These are phyloP conservation scores for Thaumetopoea pityocampa DNA, from an alignment of 1,140 invertebrate genomes.

Conservation along the genomic window DNA sequence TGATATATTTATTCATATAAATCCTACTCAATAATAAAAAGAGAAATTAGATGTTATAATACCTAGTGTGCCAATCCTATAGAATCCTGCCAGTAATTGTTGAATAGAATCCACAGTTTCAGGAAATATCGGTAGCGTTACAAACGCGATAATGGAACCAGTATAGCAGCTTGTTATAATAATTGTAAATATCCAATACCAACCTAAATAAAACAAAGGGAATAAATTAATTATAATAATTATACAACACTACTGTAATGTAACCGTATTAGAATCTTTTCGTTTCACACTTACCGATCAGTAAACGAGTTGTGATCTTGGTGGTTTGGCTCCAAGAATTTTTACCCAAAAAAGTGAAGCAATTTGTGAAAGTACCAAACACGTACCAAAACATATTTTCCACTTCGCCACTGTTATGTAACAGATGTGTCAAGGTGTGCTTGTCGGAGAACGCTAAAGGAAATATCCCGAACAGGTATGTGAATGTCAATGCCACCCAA, in stretches of 20 bases:
- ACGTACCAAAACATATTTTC: conserved; percentile 89
- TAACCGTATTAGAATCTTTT: conserved; percentile 9
- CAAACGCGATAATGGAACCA: conserved; percentile 87
- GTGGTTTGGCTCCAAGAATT: conserved; percentile 81
- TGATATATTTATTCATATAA: too few relatives aligned
- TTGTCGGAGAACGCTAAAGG: conserved; percentile 83
- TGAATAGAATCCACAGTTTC: conserved; percentile 80
- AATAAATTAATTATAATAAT: not conserved
- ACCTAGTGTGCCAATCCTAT: conserved; percentile 80
- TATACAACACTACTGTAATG: conserved; percentile 3
- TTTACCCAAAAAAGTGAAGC: conserved; percentile 82
- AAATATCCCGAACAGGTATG: conserved; percentile 83
- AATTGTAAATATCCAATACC: conserved; percentile 88
- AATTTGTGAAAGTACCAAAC: conserved; percentile 88
- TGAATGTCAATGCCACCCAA: conserved; percentile 82
- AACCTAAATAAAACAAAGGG: conserved; percentile 65
- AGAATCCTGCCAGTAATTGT: conserved; percentile 78
- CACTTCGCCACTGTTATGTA: conserved; percentile 81
- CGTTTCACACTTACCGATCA: conserved; percentile 77
- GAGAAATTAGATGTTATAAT: conserved; percentile 21
- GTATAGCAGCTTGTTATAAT: conserved; percentile 88
- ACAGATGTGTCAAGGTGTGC: conserved; percentile 78
- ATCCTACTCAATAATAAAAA: too few relatives aligned
- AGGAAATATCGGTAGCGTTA: conserved; percentile 84
- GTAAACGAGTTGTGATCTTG: conserved; percentile 80